Conservation (phyloP, 1,140 invertebrate species). For the Zaprionus nigranus region DNA sequence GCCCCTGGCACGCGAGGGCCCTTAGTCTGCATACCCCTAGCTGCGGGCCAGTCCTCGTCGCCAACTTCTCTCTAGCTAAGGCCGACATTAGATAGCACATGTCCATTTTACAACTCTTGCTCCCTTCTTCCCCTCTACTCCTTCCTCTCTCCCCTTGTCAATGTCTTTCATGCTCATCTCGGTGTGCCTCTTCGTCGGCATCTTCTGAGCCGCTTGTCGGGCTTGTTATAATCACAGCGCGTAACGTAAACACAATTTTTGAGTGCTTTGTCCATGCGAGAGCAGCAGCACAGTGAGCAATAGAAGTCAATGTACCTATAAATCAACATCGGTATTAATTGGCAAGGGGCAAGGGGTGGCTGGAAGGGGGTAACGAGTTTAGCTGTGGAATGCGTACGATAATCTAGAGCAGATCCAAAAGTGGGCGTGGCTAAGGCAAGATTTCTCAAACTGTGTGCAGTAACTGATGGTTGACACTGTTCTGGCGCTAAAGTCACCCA, state of each 20-base stretch:
- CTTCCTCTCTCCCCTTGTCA: not conserved
- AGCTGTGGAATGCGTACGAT: not conserved
- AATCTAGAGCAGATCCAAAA: not conserved
- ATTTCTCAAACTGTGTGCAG: constrained; percentile 9
- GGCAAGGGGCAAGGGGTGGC: not conserved
- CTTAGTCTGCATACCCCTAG: no score
- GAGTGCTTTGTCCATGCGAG: constrained; percentile 42
- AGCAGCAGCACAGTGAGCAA: constrained; percentile 25
- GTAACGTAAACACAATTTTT: constrained; percentile 81
- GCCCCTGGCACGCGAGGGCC: no score
- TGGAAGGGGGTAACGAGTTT: not conserved
- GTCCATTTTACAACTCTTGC: constrained; percentile 32
- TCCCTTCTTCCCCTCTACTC: not conserved
- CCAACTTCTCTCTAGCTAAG: not conserved
- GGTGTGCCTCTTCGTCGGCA: constrained; percentile 38
- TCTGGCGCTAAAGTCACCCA: not conserved
- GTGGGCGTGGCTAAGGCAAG: not conserved
- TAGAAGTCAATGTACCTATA: constrained; percentile 46
- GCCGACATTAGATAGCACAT: constrained; percentile 49
- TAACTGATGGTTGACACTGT: constrained; percentile 19
- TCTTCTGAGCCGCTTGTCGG: constrained; percentile 58
- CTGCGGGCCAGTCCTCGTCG: no score
- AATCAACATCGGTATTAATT: constrained; percentile 18
- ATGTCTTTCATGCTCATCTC: not conserved
- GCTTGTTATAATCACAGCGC: constrained; percentile 77